Base-by-base conservation (phyloP, 1,140 invertebrate species). In the Melitaea cinxia region DNA sequence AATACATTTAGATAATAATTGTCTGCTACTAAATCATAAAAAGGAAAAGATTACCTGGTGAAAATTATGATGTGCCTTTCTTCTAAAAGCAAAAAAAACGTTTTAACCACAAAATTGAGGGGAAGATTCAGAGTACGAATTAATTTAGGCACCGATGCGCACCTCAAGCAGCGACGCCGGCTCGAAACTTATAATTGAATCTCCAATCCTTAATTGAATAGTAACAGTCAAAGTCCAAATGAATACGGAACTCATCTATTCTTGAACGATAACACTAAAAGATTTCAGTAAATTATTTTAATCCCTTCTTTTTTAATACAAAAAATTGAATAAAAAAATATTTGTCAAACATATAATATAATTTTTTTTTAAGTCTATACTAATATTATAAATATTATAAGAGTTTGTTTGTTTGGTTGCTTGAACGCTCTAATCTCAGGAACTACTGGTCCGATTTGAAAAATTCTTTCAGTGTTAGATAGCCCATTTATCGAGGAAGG, bases 141-240 rank as follows among this genome's bases (percentile, higher is more conserved):
- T 75, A 80, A 80, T 77, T 80, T 72, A 73, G 69, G 65, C 65
- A 68, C 62, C 70, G 67, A 75, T 68, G 70, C 70, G 73, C 76
- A 75, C 72, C 70, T 78, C 50, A 63, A 76, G 56, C 60, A 76
- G 50, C 58, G 60, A 59, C 54, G 55, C 68, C 42, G 65, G 70
- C 73, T 83, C 73, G 67, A 80, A 83, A 83, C 80, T 83, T 83
- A 81, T 83, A 83, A 83, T 83, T 83, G 78, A 80, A 81, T 80
- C 69, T 70, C 64, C 70, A 83, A 76, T 83, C 70, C 75, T 68
- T 79, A 83, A 80, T 81, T 77, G 77, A 81, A 81, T 75, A 77
- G 78, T 80, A 79, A 77, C 80, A 81, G 73, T 80, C 69, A 73
- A 76, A 78, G 70, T 76, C 69, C 67, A 70, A 71, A 76, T 79